Evolutionary conservation across 2,113 vertebrate genomes (phyloP).

Genomic region (Stigmatopora argus): DNA sequence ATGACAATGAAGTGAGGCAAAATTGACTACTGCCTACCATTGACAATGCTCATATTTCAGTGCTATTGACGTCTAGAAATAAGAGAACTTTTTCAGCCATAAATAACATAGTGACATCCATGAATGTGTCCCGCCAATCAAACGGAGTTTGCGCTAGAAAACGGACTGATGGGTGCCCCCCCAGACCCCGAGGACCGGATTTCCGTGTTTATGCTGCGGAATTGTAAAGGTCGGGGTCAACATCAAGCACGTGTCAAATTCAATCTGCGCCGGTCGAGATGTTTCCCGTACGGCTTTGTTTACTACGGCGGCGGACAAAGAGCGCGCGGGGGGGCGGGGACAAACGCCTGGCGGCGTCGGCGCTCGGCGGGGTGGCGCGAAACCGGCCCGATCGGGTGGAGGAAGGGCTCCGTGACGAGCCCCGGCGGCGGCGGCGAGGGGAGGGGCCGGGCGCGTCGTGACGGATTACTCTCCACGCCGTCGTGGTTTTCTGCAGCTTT

Average conservation of each 20-base stretch:
- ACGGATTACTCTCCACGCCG: slow-evolving; percentile 50
- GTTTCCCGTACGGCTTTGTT: background rate
- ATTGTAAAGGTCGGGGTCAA: slow-evolving; percentile 15
- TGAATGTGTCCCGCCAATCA: too few species aligned
- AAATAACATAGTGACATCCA: too few species aligned
- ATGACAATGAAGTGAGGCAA: too few species aligned
- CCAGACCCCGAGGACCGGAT: too few species aligned
- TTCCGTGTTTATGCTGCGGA: background rate
- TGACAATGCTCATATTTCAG: too few species aligned
- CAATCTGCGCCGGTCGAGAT: slow-evolving; percentile 12
- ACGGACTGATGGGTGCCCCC: too few species aligned
- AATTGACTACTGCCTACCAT: too few species aligned
- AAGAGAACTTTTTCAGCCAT: too few species aligned
- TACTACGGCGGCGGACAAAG: background rate
- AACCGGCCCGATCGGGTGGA: slow-evolving; percentile 20
- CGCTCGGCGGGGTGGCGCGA: background rate
- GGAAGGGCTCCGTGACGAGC: slow-evolving; percentile 31
- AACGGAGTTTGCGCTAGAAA: too few species aligned
- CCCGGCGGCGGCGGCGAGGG: slow-evolving; percentile 35
- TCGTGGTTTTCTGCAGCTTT: slow-evolving; percentile 38
- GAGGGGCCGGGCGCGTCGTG: slow-evolving; percentile 57
- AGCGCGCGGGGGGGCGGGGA: background rate
- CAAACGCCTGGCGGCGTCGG: background rate
- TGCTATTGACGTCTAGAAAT: too few species aligned
- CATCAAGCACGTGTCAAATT: slow-evolving; percentile 16